Evolutionary conservation across 2,888 invertebrate genomes (phyloP), one percentile per base, ranked within the genome.

Genomic region (Drosophila melanocephala): DNA sequence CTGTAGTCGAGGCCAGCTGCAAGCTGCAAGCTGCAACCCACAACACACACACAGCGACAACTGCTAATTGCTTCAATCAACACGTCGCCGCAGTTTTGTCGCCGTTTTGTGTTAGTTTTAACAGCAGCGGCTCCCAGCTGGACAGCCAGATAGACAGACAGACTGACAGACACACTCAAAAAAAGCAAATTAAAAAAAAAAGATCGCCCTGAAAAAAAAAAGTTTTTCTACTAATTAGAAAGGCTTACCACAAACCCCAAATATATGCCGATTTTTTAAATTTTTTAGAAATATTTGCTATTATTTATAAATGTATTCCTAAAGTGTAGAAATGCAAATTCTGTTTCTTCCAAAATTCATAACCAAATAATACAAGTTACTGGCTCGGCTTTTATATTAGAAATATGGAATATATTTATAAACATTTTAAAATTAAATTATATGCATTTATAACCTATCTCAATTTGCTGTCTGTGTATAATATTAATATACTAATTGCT

Each of bases 51-150:
- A 71, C 57, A 66, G 52, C 60, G 74, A 70, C 79, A 87, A 86
- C 81, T 89, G 90, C 88, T 91, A 91, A 91, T 91, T 91, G 92
- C 90, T 87, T 88, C 92, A 88, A 92, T 92, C 92, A 92, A 91
- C 91, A 92, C 90, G 79, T 80, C 83, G 80, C 50, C 76, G 63
- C 70, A 82, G 71, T 72, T 87, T 86, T 76, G 87, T 73, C 57
- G 69, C 81, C 64, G 70, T 52, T 72, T 71, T 67, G 7, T 79
- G 79, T 73, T 76, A 42, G 42, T 61, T 77, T 77, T 76, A 81
- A 69, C 77, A 75, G 64, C 76, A 75, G 47, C 30, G 58, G n/a
- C 22, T 42, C 42, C 30, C 58, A 57, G 35, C 76, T 60, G 58
- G 55, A 63, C 56, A 42, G 51, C n/a, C 63, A 33, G 57, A 12